Evolutionary conservation across 2,113 vertebrate species (phyloP).

Genomic region (Anarhynchus alexandrinus): DNA sequence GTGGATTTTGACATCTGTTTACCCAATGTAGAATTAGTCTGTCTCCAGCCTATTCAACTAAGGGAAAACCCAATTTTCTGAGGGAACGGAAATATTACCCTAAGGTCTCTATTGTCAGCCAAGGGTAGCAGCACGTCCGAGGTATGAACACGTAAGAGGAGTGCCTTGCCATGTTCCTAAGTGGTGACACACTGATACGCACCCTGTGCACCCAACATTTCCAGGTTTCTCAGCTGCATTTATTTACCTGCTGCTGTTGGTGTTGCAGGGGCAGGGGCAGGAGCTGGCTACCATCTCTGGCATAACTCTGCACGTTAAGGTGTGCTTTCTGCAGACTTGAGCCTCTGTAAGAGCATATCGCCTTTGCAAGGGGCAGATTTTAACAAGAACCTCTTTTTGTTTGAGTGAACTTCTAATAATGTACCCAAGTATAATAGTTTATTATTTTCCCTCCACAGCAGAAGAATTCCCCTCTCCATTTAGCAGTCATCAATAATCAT

Average conservation of each 20-base stretch:
- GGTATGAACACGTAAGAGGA: fast-evolving
- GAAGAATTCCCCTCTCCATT: slow-evolving; percentile 80
- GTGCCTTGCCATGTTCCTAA: not conserved
- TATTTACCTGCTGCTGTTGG: not conserved
- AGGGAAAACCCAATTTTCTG: not conserved
- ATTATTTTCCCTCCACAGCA: slow-evolving; percentile 72
- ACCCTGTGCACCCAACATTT: not conserved
- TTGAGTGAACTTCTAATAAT: not conserved
- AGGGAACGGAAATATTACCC: not conserved
- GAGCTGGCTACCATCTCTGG: not conserved
- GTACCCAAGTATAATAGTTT: not conserved
- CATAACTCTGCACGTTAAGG: not conserved
- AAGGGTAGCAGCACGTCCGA: not conserved
- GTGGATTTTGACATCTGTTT: not conserved
- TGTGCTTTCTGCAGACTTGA: not conserved
- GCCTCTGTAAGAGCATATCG: not conserved
- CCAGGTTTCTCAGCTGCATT: not conserved
- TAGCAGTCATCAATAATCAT: slow-evolving; percentile 82
- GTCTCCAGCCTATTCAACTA: not conserved
- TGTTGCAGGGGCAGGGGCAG: not conserved
- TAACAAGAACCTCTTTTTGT: not conserved
- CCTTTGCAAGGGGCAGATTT: not conserved
- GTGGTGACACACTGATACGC: not conserved
- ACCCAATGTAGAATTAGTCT: not conserved
- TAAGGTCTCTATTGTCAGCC: not conserved